These are phyloP conservation scores for Eidolon dupreanum DNA, from an alignment of 2,797 vertebrate genomes.

Conservation along the genomic window DNA sequence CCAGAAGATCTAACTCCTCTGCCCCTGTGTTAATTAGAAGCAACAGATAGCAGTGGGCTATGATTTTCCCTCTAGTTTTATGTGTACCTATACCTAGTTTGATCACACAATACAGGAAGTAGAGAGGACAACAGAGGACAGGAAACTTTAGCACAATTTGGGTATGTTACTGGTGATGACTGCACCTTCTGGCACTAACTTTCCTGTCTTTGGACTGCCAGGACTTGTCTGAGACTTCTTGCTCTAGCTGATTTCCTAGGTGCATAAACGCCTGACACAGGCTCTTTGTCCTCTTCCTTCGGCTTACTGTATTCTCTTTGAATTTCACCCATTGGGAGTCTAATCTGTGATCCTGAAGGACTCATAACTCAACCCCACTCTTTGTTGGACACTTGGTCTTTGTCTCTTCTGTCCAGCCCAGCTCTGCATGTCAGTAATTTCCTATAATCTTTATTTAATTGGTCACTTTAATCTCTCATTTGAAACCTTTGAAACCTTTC, in stretches of 20 bases:
- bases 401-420: not conserved
- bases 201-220: rapidly evolving
- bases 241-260: not conserved
- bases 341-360: not conserved
- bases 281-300: not conserved
- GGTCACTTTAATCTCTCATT: not conserved
- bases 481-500: not conserved
- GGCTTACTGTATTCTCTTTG: not conserved
- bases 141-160: not conserved
- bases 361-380: not conserved
- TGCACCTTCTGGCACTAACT: not conserved
- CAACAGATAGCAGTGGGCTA: rapidly evolving
- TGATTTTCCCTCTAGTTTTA: not conserved
- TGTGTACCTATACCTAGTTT: not conserved
- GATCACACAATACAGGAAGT: not conserved
- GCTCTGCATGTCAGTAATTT: not conserved
- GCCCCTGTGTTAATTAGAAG: not conserved
- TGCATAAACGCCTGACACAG: not conserved
- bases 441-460: not conserved
- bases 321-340: not conserved
- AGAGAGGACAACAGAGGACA: not conserved
- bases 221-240: not conserved
- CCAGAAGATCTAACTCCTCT: not conserved
- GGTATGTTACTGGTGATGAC: not conserved
- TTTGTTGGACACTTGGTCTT: not conserved